Base-by-base conservation (phyloP, 2,113 vertebrate genomes). In the Ramphastos sulfuratus region DNA sequence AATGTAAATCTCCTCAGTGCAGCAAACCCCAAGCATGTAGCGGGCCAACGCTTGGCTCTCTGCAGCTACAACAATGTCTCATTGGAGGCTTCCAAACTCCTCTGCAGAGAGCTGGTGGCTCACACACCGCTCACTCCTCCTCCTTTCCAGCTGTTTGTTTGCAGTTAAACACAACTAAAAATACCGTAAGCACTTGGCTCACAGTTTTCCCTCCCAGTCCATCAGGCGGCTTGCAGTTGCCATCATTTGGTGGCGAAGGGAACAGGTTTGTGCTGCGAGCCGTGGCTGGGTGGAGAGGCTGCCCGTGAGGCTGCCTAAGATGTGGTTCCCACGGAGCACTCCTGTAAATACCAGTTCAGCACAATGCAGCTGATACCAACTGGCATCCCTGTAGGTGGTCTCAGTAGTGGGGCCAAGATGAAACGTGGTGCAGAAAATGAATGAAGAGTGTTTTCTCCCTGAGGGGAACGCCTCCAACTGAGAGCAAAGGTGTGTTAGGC, bases 351-450 rank as follows among this genome's bases (percentile, higher is more conserved):
- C 35, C 72, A 23, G 54, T 81, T 91, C 82, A 69, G 94, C 82
- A 48, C 64, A 75, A 81, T 6, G 69, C 79, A 90, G 72, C 76
- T 78, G 89, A 85, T 89, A 39, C 46, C 82, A 77, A 80, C 55
- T 81, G 85, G 65, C 87, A 82, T 90, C 90, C 69, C 73, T 69
- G 90, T 94, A 75, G 93, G 92, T 95, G 95, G 95, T 96, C 95
- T 93, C 50, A 28, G 80, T 55, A 86, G 66, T 18, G 39, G 80
- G 73, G 73, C 93, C 80, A 86, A 90, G 90, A 86, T 75, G 74
- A 90, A 88, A 90, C 0, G 1, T 8, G 39, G 82, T 76, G 55
- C 2, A 8, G 85, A 65, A 85, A 84, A 72, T 15, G 73, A 95
- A 30, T 4, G 0, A 15, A 64, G 42, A 0, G 0, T 42, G 79